Evolutionary conservation across 2,797 vertebrate genomes (phyloP).

Genomic region (Sebastes aleutianus): DNA sequence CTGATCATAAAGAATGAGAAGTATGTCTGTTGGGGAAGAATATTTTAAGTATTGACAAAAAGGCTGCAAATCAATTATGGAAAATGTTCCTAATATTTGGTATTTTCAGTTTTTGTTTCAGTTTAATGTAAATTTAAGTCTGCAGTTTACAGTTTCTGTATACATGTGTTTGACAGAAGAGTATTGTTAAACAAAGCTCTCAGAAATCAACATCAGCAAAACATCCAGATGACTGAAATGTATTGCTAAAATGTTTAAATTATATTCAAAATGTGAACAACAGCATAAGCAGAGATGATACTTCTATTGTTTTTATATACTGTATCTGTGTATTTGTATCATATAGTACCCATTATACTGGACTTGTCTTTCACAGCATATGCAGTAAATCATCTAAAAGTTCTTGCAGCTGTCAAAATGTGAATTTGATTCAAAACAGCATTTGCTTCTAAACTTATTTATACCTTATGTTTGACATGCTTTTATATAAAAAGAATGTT

Average conservation of each 20-base stretch:
- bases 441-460: background rate
- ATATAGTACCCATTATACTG: background rate
- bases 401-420: background rate
- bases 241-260: background rate
- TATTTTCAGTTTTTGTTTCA: background rate
- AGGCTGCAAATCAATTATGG: background rate
- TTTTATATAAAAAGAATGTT: background rate
- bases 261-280: background rate
- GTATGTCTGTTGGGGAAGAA: background rate
- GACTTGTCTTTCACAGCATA: background rate
- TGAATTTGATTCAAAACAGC: background rate
- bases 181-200: background rate
- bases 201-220: background rate
- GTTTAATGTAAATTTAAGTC: background rate
- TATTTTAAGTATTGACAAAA: background rate
- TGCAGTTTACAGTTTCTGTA: background rate
- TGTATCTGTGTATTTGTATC: background rate
- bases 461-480: background rate
- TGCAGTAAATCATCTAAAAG: background rate
- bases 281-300: background rate
- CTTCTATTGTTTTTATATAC: background rate
- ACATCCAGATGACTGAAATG: background rate
- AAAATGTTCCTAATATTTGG: background rate
- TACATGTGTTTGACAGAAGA: background rate
- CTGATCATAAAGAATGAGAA: background rate